A percentile compares a stretch with the other conserved stretches of the same genome.
Conservation (phyloP, 2,113 vertebrate species). For the Agelaius tricolor region DNA sequence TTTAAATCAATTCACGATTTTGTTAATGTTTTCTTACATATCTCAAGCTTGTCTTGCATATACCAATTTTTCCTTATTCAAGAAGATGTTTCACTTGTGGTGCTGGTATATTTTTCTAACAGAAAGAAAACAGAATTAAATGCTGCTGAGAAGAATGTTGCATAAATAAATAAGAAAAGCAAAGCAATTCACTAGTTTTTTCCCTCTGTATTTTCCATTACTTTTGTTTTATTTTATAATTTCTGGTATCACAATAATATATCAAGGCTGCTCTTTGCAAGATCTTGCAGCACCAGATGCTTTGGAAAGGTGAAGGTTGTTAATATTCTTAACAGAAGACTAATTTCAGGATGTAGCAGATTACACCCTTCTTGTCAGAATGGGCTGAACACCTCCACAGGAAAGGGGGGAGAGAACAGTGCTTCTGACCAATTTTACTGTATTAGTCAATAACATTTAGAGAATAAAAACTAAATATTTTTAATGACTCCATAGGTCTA, state of each 20-base stretch:
- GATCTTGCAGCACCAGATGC: neutral
- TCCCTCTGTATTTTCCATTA: neutral
- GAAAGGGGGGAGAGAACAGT: neutral
- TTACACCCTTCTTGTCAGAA: neutral
- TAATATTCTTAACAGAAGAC: neutral
- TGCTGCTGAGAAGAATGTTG: neutral
- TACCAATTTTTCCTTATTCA: neutral
- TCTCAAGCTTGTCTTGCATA: neutral
- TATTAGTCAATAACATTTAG: neutral
- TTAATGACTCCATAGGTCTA: neutral
- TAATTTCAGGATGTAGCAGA: neutral
- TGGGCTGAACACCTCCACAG: neutral
- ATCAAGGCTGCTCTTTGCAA: neutral
- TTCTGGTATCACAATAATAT: neutral
- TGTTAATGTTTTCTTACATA: neutral
- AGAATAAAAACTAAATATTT: neutral
- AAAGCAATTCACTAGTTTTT: neutral
- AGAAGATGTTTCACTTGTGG: neutral
- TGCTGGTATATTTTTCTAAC: neutral
- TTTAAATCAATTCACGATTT: neutral
- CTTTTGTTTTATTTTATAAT: neutral
- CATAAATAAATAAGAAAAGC: neutral
- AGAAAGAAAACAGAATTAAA: neutral
- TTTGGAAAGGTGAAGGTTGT: neutral
- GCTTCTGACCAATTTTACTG: neutral